These are phyloP conservation scores for Pyrrhia umbra DNA, from an alignment of 2,888 invertebrate species.

Conservation along the genomic window DNA sequence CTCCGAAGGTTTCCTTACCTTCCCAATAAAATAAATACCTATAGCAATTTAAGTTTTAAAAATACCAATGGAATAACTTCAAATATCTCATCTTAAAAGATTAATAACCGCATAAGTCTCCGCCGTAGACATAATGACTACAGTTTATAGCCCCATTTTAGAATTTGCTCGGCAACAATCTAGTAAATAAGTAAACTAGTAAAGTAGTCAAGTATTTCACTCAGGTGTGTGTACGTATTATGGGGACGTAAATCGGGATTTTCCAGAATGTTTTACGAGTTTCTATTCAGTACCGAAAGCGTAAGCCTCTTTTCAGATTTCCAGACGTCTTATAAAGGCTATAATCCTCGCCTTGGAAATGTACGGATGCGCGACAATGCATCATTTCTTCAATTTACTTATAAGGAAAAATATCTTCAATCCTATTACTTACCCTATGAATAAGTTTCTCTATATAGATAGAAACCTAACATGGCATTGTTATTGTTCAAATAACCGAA, in stretches of 20 bases:
- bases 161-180: conserved; percentile 5
- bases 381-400: conserved; percentile 67
- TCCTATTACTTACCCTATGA: conserved; percentile 49
- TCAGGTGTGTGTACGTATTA: conserved; percentile 65
- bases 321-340: conserved; percentile 75
- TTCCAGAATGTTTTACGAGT: conserved; percentile 75
- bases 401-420: conserved; percentile 50
- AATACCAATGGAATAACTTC: neutral
- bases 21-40: neutral
- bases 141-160: conserved; percentile 8
- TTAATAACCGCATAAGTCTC: conserved; percentile 32
- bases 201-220: conserved; percentile 47
- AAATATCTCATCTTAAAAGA: neutral
- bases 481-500: conserved; percentile 51
- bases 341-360: conserved; percentile 74
- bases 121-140: neutral
- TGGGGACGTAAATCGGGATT: conserved; percentile 71
- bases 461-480: conserved; percentile 43
- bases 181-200: conserved; percentile 24
- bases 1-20: neutral
- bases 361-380: conserved; percentile 73
- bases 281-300: conserved; percentile 75
- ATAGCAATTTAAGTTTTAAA: no score
- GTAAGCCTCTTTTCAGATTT: conserved; percentile 82
- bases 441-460: conserved; percentile 52